phyloP scores from a whole-genome alignment of 2,113 vertebrate genomes.

The Chloropsis hardwickii region DNA sequence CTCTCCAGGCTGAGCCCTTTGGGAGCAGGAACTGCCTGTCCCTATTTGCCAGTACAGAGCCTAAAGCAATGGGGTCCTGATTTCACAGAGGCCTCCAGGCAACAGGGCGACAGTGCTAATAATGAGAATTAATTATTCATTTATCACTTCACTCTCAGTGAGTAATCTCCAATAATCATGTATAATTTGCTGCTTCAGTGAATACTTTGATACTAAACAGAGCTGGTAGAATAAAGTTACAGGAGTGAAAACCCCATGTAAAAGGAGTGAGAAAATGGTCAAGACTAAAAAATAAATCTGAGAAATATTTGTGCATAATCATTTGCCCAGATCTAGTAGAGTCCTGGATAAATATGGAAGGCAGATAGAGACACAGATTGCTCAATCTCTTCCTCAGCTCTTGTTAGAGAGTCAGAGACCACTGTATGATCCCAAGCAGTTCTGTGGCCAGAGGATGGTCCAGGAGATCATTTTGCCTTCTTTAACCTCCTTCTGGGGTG shows the following conservation, averaged over 20 bases:
- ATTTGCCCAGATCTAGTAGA: not conserved
- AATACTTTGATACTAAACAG: not conserved
- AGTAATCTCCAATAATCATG: not conserved
- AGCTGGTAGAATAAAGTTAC: not conserved
- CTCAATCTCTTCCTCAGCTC: rapidly evolving
- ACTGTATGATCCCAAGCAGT: not conserved
- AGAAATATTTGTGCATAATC: not conserved
- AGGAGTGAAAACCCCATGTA: not conserved
- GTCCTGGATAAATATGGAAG: not conserved
- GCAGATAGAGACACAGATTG: not conserved
- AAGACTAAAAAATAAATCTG: not conserved
- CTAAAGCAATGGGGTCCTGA: not conserved
- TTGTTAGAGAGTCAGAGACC: not conserved
- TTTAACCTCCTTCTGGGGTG: not conserved
- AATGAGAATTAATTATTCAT: constrained; percentile 16
- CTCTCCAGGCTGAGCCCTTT: not conserved
- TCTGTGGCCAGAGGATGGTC: not conserved
- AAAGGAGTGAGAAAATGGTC: not conserved
- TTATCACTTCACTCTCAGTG: not conserved
- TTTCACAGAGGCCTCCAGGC: not conserved
- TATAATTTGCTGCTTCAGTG: constrained; percentile 20
- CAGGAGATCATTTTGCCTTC: not conserved
- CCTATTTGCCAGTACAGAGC: rapidly evolving
- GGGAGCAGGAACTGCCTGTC: not conserved
- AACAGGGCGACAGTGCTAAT: not conserved